These are phyloP conservation scores for Disparrhopalites patrizii DNA, from an alignment of 2,888 invertebrate species.

Conservation along the genomic window DNA sequence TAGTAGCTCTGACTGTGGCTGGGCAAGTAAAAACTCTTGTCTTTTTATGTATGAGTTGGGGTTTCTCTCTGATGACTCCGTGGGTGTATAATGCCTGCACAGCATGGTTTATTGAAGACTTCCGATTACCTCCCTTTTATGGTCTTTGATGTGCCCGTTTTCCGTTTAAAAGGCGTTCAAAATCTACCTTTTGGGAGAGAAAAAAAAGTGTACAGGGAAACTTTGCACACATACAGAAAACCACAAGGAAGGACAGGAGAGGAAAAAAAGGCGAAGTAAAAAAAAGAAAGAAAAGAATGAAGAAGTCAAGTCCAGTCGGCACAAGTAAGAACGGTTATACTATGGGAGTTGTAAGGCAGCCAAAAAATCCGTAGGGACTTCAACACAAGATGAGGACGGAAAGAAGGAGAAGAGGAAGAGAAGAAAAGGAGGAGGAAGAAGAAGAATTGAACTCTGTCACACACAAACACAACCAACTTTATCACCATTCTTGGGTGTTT, in stretches of 20 bases:
- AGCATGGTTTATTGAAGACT: slow-evolving; percentile 17
- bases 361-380: not conserved
- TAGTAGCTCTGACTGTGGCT: too few relatives aligned
- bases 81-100: slow-evolving; percentile 11
- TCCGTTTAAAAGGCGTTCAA: slow-evolving; percentile 13
- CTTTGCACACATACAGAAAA: too few relatives aligned
- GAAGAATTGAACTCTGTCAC: slow-evolving; percentile 1
- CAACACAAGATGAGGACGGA: too few relatives aligned
- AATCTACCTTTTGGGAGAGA: not conserved
- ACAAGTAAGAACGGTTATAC: too few relatives aligned
- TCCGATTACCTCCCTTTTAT: slow-evolving; percentile 12
- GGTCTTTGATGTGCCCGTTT: slow-evolving; percentile 16
- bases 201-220: not conserved
- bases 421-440: too few relatives aligned
- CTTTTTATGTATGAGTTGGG: not conserved
- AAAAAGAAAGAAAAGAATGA: slow-evolving; percentile 1
- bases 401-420: too few relatives aligned
- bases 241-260: too few relatives aligned
- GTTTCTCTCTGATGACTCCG: slow-evolving; percentile 19
- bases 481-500: not conserved
- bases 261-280: too few relatives aligned
- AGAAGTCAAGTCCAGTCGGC: not conserved
- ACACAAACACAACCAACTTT: too few relatives aligned
- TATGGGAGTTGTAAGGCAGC: not conserved
- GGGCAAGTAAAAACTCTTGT: too few relatives aligned